phyloP scores from a whole-genome alignment of 1,140 invertebrate genomes.

The Nixonia krombeini region DNA sequence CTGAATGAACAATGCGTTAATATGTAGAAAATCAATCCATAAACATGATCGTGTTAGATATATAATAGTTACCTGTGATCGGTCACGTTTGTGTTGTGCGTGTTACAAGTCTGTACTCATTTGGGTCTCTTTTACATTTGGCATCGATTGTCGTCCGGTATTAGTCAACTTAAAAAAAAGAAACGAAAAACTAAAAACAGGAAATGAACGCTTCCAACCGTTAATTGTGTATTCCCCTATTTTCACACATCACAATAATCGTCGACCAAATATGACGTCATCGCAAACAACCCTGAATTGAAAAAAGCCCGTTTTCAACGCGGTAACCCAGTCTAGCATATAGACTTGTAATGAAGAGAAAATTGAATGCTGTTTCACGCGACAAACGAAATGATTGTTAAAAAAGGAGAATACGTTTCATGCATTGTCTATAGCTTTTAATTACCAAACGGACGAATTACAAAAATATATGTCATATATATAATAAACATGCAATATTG shows the following conservation, averaged over 20 bases:
- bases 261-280: not conserved
- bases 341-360: constrained; percentile 27
- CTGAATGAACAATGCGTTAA: constrained; percentile 5
- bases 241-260: constrained; percentile 4
- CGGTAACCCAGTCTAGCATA: constrained; percentile 26
- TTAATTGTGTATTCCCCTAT: constrained; percentile 28
- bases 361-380: constrained; percentile 3
- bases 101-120: constrained; percentile 72
- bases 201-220: constrained; percentile 39
- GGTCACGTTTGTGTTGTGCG: constrained; percentile 68
- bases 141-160: constrained; percentile 69
- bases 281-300: too few relatives aligned
- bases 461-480: constrained; percentile 8
- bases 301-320: too few relatives aligned
- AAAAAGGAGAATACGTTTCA: constrained; percentile 36
- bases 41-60: constrained; percentile 47
- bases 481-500: constrained; percentile 33
- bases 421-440: constrained; percentile 26
- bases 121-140: constrained; percentile 70
- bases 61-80: constrained; percentile 65
- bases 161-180: constrained; percentile 72
- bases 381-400: constrained; percentile 3
- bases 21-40: not conserved
- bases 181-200: constrained; percentile 67
- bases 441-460: constrained; percentile 24